phyloP scores from a whole-genome alignment of 2,113 vertebrate species.

The Pimephales promelas region DNA sequence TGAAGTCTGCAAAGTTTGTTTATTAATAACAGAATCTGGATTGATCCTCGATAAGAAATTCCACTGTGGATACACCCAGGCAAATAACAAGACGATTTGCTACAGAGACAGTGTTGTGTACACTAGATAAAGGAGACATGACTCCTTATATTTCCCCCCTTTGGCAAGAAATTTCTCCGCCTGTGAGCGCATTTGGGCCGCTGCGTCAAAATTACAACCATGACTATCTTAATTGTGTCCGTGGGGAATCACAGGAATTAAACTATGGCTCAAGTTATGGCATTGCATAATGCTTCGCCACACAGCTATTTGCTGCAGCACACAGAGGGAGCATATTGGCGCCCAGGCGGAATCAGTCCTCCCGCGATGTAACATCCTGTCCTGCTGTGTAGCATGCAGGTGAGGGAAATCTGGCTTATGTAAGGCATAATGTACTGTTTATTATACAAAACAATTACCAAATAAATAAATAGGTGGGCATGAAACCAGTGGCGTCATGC shows the following conservation, averaged over 20 bases:
- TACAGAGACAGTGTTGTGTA: slow-evolving; percentile 23
- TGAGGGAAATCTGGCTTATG: slow-evolving; percentile 46
- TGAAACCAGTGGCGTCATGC: too few species aligned
- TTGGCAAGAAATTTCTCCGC: slow-evolving; percentile 33
- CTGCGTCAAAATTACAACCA: slow-evolving; percentile 50
- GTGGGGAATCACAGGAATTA: slow-evolving; percentile 34
- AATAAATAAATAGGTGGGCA: not conserved
- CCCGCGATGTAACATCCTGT: slow-evolving; percentile 33
- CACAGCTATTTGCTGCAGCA: slow-evolving; percentile 42
- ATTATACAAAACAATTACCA: not conserved
- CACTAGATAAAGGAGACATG: slow-evolving; percentile 38
- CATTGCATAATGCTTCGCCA: slow-evolving; percentile 53
- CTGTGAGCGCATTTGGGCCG: slow-evolving; percentile 45
- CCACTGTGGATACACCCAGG: slow-evolving; percentile 33
- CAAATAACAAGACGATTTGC: slow-evolving; percentile 21
- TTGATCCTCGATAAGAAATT: slow-evolving; percentile 36
- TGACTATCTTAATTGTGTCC: slow-evolving; percentile 56
- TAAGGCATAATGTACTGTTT: not conserved
- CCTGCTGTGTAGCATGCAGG: slow-evolving; percentile 29
- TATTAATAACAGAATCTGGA: slow-evolving; percentile 40
- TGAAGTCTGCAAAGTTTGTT: slow-evolving; percentile 39
- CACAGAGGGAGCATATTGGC: slow-evolving; percentile 37
- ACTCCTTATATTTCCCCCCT: slow-evolving; percentile 40
- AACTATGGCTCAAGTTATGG: slow-evolving; percentile 45
- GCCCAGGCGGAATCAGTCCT: slow-evolving; percentile 19